A percentile compares a stretch with the other conserved stretches of the same genome.
These are phyloP conservation scores for Ciconia nigra DNA, from an alignment of 2,797 vertebrate species.

Conservation along the genomic window DNA sequence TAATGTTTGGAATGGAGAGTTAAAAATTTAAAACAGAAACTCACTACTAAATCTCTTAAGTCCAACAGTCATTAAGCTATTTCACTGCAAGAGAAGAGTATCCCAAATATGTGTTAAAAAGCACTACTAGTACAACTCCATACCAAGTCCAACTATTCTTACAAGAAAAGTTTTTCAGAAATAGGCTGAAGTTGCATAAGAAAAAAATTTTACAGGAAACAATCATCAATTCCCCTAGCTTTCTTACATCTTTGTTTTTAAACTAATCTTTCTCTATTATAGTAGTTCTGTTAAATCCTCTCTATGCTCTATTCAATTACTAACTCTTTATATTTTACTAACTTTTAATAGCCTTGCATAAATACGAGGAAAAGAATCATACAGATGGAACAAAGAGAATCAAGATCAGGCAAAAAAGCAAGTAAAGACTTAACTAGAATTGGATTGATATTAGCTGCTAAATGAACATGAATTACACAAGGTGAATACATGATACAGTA, in stretches of 20 bases:
- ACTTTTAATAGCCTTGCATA: not conserved
- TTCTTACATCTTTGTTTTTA: not conserved
- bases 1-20: not conserved
- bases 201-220: not conserved
- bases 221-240: not conserved
- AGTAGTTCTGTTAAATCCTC: not conserved
- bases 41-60: not conserved
- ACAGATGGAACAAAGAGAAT: not conserved
- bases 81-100: not conserved
- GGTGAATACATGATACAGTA: not conserved
- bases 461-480: not conserved
- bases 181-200: not conserved
- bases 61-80: not conserved
- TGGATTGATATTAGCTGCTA: not conserved
- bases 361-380: not conserved
- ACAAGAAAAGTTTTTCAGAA: not conserved
- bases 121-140: not conserved
- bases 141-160: not conserved
- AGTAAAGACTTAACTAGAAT: not conserved
- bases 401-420: not conserved
- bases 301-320: not conserved
- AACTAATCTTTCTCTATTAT: not conserved
- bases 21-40: not conserved
- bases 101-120: not conserved
- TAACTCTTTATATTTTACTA: not conserved